Percentiles rank a stretch among this genome's conserved stretches.
Conservation (phyloP, 2,888 invertebrate genomes). For the Cryptus viduatorius region DNA sequence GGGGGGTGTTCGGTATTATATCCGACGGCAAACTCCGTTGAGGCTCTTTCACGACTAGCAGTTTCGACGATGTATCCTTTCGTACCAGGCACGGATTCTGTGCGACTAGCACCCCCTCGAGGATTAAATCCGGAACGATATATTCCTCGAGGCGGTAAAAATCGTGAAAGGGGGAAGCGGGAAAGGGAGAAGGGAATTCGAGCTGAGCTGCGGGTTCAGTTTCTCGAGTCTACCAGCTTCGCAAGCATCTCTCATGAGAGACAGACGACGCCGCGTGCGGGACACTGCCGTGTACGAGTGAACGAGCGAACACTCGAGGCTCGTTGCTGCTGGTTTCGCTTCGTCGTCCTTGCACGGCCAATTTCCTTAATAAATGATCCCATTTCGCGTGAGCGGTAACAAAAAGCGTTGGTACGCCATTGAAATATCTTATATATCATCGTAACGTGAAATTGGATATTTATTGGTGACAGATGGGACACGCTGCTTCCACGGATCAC, state of each 20-base stretch:
- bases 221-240: conserved; percentile 28
- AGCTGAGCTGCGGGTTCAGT: conserved; percentile 37
- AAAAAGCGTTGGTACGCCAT: conserved; percentile 76
- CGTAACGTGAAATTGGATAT: conserved; percentile 84
- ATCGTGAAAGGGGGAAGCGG: conserved; percentile 34
- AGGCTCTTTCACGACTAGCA: conserved; percentile 52
- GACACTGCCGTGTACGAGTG: conserved; percentile 33
- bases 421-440: conserved; percentile 84
- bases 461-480: conserved; percentile 85
- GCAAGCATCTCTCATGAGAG: conserved; percentile 28
- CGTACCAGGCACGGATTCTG: conserved; percentile 42
- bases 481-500: conserved; percentile 82
- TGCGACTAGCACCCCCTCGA: conserved; percentile 56
- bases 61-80: conserved; percentile 53
- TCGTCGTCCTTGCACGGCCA: conserved; percentile 76
- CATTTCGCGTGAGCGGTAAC: conserved; percentile 79
- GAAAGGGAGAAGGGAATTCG: conserved; percentile 41
- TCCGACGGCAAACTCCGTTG: conserved; percentile 43
- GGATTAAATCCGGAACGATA: conserved; percentile 66
- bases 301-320: conserved; percentile 41
- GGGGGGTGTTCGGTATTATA: conserved; percentile 40
- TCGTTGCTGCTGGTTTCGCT: conserved; percentile 62
- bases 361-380: conserved; percentile 84
- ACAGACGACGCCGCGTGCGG: conserved; percentile 54
- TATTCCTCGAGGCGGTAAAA: conserved; percentile 61